Conservation (phyloP, 2,113 vertebrate species). For the Pygoscelis adeliae region DNA sequence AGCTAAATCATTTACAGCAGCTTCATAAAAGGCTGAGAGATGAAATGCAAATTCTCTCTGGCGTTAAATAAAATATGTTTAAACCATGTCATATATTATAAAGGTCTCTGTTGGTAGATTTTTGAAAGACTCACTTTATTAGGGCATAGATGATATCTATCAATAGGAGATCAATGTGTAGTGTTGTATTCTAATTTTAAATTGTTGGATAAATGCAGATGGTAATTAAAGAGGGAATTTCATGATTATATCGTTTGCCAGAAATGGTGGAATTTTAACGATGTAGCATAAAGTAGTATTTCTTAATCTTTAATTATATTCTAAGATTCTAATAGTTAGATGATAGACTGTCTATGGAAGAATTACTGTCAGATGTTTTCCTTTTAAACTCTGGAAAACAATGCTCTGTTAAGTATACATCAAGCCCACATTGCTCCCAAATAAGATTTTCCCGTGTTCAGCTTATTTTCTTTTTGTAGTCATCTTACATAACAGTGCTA, state of each 20-base stretch:
- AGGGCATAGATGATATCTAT: conserved; percentile 40
- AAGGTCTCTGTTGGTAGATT: conserved; percentile 50
- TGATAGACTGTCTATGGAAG: not conserved
- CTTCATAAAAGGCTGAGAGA: conserved; percentile 36
- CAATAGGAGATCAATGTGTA: conserved; percentile 65
- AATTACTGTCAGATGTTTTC: not conserved
- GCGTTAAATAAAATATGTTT: conserved; percentile 67
- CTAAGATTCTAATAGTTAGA: conserved; percentile 22
- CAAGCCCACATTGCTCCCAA: conserved; percentile 1
- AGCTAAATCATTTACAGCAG: conserved; percentile 42
- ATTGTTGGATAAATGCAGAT: conserved; percentile 36
- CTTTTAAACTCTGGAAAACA: conserved; percentile 33
- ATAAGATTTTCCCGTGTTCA: not conserved
- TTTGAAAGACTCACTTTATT: conserved; percentile 63
- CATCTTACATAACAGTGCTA: not conserved
- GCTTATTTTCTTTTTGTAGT: conserved; percentile 30
- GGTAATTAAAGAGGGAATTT: conserved; percentile 51
- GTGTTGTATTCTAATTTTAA: conserved; percentile 57
- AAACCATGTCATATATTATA: conserved; percentile 50
- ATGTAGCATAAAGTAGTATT: not conserved
- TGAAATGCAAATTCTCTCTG: conserved; percentile 65
- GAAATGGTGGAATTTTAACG: conserved; percentile 44
- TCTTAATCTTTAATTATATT: conserved; percentile 20
- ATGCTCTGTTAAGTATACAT: not conserved
- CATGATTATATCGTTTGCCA: conserved; percentile 21